Evolutionary conservation across 2,797 vertebrate genomes (phyloP), one percentile per base, ranked within the genome.

Genomic region (Xyrichtys novacula): DNA sequence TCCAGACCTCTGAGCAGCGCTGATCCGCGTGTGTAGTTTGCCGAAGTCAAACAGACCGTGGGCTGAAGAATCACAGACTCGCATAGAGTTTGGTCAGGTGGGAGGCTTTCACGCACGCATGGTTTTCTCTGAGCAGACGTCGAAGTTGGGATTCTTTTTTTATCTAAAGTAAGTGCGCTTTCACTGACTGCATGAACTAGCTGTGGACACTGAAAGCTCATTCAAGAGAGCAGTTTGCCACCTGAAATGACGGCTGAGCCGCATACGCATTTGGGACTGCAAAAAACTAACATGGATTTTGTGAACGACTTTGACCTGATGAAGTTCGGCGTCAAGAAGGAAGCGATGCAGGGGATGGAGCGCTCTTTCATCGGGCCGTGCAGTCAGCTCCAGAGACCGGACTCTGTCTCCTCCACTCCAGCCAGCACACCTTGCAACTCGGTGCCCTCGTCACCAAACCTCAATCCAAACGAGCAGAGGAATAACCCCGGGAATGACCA

Each of bases 251-350:
- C 95, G 83, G 91, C 94, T 83, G 96, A 97, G 92, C 92, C 96
- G 91, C 93, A 93, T 76, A 94, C 96, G 85, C 94, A 93, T 85
- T 81, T 95, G 86, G 96, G 95, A 87, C 93, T 98, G 93, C 96
- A 95, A 81, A 97, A 96, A 84, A 92, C 87, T 76, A 93, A 94
- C 65, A 94, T 98, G 93, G 96, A 95, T 93, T 96, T 98, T 95
- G 96, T 97, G 46, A 95, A 94, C 81, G 97, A 99, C 87, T 99
- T 97, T 91, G 97, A 98, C 87, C 91, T 99, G 84, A 95, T 98
- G 93, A 98, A 98, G 93, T 98, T 98, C 89, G 97, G 97, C 85
- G 97, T 99, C 39, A 99, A 99, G 91, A 98, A 97, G 79, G 97
- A 99, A 92, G 84, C 94, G 3, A 90, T 98, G 93, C 95, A 95